A percentile compares a stretch with the other conserved stretches of the same genome.
phyloP scores from a whole-genome alignment of 2,888 invertebrate genomes.

The Osmoderma eremita region DNA sequence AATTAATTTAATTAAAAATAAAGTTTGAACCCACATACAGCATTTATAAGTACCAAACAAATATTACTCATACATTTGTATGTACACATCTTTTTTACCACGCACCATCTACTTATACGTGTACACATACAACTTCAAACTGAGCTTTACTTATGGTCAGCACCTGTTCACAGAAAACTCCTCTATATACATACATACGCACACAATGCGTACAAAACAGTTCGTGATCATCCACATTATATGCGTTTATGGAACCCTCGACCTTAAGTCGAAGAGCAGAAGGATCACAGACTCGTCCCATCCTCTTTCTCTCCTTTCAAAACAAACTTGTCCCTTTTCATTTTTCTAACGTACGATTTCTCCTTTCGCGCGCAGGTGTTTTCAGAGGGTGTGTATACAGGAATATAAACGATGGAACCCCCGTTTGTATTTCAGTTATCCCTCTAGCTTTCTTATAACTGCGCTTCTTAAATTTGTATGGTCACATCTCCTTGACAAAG shows the following conservation, averaged over 20 bases:
- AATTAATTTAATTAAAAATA: too few species aligned
- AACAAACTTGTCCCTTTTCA: conserved; percentile 35
- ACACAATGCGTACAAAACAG: not conserved
- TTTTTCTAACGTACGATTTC: conserved; percentile 17
- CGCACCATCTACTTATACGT: not conserved
- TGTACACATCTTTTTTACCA: too few species aligned
- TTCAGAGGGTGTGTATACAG: conserved; percentile 32
- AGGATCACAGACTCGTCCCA: conserved; percentile 14
- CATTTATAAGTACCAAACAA: too few species aligned
- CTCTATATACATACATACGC: not conserved
- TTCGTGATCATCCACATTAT: conserved; percentile 2
- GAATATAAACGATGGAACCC: conserved; percentile 17
- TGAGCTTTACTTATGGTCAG: conserved; percentile 36
- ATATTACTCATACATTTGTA: too few species aligned
- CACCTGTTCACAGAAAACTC: conserved; percentile 38
- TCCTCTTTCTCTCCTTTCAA: conserved; percentile 24
- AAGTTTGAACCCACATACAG: too few species aligned
- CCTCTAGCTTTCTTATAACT: conserved; percentile 30
- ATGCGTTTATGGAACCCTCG: conserved; percentile 20
- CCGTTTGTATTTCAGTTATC: conserved; percentile 36
- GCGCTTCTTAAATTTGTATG: conserved; percentile 37
- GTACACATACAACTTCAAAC: not conserved
- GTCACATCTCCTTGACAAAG: conserved; percentile 36
- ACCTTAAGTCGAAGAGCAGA: conserved; percentile 20
- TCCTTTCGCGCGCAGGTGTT: conserved; percentile 38